Conservation (phyloP, 2,113 vertebrate species). For the Mormyrus lacerda region DNA sequence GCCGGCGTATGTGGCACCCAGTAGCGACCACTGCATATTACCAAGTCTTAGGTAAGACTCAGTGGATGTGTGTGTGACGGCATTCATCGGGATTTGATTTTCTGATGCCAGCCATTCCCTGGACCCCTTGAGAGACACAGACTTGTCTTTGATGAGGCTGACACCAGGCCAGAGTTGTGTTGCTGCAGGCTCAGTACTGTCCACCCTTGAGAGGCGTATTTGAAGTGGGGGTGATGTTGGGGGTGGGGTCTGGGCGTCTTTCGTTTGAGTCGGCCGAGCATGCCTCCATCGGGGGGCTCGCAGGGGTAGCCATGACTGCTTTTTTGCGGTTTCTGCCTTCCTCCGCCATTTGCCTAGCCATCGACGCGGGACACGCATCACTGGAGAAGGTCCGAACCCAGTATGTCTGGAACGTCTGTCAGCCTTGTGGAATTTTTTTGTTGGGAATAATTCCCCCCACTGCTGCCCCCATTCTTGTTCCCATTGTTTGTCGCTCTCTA, state of each 20-base stretch:
- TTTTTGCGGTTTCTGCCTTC: slow-evolving; percentile 36
- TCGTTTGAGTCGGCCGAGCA: background rate
- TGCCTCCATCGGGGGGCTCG: background rate
- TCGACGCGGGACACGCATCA: slow-evolving; percentile 33
- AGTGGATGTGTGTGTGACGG: background rate
- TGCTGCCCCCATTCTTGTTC: slow-evolving; percentile 38
- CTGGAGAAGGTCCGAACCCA: background rate
- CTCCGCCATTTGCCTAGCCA: slow-evolving; percentile 24
- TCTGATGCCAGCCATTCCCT: background rate
- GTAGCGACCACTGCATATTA: background rate
- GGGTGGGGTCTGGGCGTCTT: background rate
- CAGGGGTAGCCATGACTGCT: background rate
- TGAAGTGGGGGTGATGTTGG: background rate
- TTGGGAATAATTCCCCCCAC: slow-evolving; percentile 41
- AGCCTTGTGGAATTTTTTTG: slow-evolving; percentile 46
- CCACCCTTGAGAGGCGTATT: background rate
- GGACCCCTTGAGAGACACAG: background rate
- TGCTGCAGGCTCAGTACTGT: background rate
- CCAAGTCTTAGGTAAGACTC: background rate
- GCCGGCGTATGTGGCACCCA: background rate
- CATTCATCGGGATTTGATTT: background rate
- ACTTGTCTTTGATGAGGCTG: background rate
- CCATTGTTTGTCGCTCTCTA: slow-evolving; percentile 44
- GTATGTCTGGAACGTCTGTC: slow-evolving; percentile 45
- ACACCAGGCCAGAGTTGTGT: background rate